A percentile compares a stretch with the other conserved stretches of the same genome.
phyloP scores from a whole-genome alignment of 2,888 invertebrate species.

The Caenorhabditis sp. region DNA sequence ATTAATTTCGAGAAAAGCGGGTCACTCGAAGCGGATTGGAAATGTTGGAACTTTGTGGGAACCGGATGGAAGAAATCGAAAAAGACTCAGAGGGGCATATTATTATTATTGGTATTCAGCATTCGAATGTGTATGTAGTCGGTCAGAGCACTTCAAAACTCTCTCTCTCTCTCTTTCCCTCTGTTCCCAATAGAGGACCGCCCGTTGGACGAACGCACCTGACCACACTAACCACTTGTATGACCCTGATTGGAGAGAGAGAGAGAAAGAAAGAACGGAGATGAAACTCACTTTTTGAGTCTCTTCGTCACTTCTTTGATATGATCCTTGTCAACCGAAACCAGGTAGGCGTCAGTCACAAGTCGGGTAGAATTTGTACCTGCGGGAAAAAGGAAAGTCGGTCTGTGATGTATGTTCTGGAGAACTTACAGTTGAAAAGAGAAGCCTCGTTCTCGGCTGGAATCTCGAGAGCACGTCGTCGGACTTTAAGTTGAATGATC shows the following conservation, averaged over 20 bases:
- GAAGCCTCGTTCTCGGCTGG: slow-evolving; percentile 56
- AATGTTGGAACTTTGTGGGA: no score
- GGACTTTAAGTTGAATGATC: slow-evolving; percentile 93
- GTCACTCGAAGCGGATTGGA: slow-evolving; percentile 9
- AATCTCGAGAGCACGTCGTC: slow-evolving; percentile 83
- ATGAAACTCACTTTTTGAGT: slow-evolving; percentile 64
- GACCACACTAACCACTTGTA: slow-evolving; percentile 10
- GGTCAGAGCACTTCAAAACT: slow-evolving; percentile 26
- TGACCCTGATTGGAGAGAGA: slow-evolving; percentile 2
- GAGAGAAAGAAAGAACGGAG: not conserved
- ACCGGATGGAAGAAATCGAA: not conserved
- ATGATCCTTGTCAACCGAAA: slow-evolving; percentile 67
- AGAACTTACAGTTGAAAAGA: slow-evolving; percentile 52
- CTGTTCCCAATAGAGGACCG: not conserved
- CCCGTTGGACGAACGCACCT: no score
- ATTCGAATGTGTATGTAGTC: slow-evolving; percentile 16
- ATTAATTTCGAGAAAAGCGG: slow-evolving; percentile 48
- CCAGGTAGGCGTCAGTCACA: slow-evolving; percentile 68
- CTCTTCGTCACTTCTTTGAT: slow-evolving; percentile 61
- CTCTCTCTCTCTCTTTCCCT: not conserved
- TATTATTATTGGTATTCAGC: no score
- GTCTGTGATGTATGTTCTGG: no score
- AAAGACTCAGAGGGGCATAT: no score
- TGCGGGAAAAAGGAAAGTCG: no score
- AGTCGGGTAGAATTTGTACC: slow-evolving; percentile 41